Evolutionary conservation across 2,113 vertebrate species (phyloP).

Genomic region (Thalassarche chlororhynchos): DNA sequence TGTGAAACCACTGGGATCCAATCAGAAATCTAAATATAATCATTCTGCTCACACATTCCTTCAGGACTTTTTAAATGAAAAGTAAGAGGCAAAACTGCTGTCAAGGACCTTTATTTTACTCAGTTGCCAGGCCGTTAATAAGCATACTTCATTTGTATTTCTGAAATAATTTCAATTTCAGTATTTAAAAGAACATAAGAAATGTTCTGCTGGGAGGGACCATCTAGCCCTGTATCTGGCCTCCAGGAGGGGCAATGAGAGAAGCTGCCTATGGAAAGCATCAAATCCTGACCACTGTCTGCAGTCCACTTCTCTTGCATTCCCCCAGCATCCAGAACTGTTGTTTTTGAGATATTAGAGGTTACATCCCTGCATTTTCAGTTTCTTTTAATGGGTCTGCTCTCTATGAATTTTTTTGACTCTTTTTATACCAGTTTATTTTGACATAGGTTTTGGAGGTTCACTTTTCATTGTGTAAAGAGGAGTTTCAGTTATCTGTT

Average conservation of each 20-base stretch:
- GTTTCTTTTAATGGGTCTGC: background rate
- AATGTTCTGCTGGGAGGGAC: background rate
- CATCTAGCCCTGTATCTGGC: background rate
- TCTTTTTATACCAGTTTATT: background rate
- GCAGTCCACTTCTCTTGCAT: background rate
- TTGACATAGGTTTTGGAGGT: background rate
- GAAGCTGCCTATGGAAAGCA: background rate
- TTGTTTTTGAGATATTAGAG: background rate
- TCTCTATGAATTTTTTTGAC: rapidly evolving
- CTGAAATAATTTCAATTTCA: background rate
- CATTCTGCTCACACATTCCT: background rate
- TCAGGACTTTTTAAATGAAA: background rate
- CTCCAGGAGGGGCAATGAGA: background rate
- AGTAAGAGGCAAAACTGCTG: background rate
- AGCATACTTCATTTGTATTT: background rate
- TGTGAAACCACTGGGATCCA: background rate
- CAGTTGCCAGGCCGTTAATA: background rate
- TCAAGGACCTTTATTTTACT: background rate
- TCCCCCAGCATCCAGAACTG: background rate
- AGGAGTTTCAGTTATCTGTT: background rate
- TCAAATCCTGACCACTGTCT: background rate
- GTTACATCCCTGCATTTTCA: background rate
- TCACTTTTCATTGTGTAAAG: background rate
- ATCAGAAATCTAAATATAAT: background rate
- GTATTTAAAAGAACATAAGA: background rate